These are phyloP conservation scores for Odocoileus hemionus DNA, from an alignment of 2,113 vertebrate species.

Conservation along the genomic window DNA sequence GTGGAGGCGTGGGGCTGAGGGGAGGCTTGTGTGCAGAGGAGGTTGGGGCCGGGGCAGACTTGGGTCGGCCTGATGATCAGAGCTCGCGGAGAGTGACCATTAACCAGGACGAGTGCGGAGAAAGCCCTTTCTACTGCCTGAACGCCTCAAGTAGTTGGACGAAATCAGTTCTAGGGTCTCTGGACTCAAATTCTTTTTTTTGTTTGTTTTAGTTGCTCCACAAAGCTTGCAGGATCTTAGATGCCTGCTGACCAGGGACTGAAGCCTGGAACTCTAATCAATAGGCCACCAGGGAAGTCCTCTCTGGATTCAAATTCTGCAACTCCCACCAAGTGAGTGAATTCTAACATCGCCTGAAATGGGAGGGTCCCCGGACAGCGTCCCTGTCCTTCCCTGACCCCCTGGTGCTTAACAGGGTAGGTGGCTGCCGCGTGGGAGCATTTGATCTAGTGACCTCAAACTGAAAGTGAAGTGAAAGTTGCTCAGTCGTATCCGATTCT, in stretches of 20 bases:
- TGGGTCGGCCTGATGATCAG: background rate
- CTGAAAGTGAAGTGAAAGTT: background rate
- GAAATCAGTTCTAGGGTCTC: background rate
- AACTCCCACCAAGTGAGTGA: background rate
- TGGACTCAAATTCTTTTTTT: background rate
- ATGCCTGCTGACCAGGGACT: background rate
- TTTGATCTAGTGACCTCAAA: background rate
- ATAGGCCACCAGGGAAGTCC: background rate
- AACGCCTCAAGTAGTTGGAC: background rate
- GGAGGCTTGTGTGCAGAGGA: background rate
- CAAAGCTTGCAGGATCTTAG: background rate
- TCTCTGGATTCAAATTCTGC: background rate
- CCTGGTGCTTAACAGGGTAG: background rate
- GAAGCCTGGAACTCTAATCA: background rate
- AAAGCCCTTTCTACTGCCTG: accelerated
- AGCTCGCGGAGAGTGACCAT: accelerated
- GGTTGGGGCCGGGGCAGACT: background rate
- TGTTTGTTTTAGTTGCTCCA: background rate
- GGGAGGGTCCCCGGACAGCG: background rate
- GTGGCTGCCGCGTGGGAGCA: background rate
- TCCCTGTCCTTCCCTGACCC: background rate
- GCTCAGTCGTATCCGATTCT: background rate
- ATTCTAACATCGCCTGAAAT: background rate
- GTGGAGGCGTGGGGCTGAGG: background rate
- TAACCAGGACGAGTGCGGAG: accelerated